These are phyloP conservation scores for Orgyia antiqua DNA, from an alignment of 2,888 invertebrate genomes.

Conservation along the genomic window DNA sequence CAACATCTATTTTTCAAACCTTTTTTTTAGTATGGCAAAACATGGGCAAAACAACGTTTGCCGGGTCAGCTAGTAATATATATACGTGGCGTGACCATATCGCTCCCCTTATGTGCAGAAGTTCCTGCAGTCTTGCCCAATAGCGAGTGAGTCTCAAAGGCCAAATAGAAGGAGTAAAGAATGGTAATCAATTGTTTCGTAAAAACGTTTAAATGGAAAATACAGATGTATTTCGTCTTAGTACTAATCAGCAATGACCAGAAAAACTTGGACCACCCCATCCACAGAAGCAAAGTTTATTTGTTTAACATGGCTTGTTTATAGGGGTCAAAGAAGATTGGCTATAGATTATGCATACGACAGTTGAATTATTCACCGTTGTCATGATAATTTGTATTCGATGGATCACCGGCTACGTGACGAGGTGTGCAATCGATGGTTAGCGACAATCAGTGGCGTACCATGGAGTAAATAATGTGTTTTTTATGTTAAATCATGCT, in stretches of 20 bases:
- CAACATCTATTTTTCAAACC: too few relatives aligned
- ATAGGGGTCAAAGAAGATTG: slow-evolving; percentile 19
- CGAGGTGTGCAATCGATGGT: slow-evolving; percentile 22
- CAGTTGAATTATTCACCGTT: slow-evolving; percentile 43
- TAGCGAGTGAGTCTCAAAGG: too few relatives aligned
- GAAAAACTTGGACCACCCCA: slow-evolving; percentile 1
- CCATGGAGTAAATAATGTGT: slow-evolving; percentile 21
- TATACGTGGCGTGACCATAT: too few relatives aligned
- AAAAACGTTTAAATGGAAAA: too few relatives aligned
- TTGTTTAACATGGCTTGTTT: slow-evolving; percentile 1
- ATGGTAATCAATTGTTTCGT: too few relatives aligned
- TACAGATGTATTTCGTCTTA: not conserved
- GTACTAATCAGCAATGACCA: slow-evolving; percentile 14
- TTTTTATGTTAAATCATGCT: slow-evolving; percentile 25
- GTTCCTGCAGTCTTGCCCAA: too few relatives aligned
- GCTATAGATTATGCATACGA: slow-evolving; percentile 28
- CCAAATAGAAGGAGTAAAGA: too few relatives aligned
- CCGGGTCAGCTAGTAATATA: too few relatives aligned
- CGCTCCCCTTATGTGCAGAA: too few relatives aligned
- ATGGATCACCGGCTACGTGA: slow-evolving; percentile 28
- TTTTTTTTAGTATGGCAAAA: too few relatives aligned
- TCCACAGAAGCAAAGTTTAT: not conserved
- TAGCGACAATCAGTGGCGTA: slow-evolving; percentile 22
- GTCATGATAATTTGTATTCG: slow-evolving; percentile 44
- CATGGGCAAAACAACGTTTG: too few relatives aligned